phyloP scores from a whole-genome alignment of 37 sponge, comb jelly and placozoan genomes.

The Ianthella basta region DNA sequence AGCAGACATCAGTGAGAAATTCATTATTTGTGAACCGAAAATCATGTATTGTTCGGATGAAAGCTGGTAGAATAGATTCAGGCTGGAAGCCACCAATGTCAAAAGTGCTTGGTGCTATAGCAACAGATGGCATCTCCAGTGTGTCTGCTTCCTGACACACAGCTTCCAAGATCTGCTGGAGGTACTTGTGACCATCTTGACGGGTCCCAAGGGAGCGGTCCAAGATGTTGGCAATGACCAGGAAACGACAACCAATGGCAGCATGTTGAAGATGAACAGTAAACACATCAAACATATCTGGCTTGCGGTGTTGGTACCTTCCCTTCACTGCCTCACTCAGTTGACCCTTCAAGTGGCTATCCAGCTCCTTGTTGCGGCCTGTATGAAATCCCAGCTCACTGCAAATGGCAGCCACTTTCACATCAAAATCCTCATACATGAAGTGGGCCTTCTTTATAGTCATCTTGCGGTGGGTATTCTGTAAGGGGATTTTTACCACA shows the following conservation, averaged over 20 bases:
- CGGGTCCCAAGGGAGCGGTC: constrained; percentile 16
- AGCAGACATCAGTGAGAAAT: constrained; percentile 11
- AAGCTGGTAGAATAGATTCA: not conserved
- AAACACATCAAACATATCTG: constrained; percentile 26
- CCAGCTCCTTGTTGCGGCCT: constrained; percentile 9
- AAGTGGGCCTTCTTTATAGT: constrained; percentile 20
- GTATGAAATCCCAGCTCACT: constrained; percentile 19
- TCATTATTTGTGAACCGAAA: constrained; percentile 16
- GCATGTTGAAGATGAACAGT: constrained; percentile 21
- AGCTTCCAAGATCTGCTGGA: constrained; percentile 28
- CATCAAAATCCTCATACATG: not conserved
- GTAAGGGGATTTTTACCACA: not conserved
- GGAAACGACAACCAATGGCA: constrained; percentile 9
- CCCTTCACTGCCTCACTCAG: not conserved
- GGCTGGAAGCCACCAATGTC: not conserved
- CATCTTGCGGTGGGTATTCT: constrained; percentile 7
- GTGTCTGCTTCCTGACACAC: constrained; percentile 36
- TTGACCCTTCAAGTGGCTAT: constrained; percentile 4
- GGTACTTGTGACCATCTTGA: constrained; percentile 1
- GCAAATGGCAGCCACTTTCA: constrained; percentile 16
- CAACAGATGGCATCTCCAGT: constrained; percentile 27
- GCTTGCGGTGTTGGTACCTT: constrained; percentile 8
- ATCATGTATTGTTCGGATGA: not conserved
- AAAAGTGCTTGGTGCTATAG: constrained; percentile 22
- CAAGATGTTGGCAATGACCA: constrained; percentile 27